Percentiles rank a stretch among this genome's conserved stretches.
Conservation (phyloP, 1,140 invertebrate genomes). For the Drosophila ercepeae region DNA sequence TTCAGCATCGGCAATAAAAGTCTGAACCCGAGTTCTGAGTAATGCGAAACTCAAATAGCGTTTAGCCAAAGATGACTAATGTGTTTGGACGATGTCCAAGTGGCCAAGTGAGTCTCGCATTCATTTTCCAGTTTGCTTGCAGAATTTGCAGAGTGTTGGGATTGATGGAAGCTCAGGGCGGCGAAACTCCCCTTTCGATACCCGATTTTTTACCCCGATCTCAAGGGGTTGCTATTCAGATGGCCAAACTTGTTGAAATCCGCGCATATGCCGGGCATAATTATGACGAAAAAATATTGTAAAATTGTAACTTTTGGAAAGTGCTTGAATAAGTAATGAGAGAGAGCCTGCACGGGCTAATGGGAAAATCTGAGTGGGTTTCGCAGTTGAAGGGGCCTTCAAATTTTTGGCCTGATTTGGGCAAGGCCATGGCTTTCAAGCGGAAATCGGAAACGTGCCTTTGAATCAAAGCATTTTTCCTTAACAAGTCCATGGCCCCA, state of each 20-base stretch:
- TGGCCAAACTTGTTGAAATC: constrained; percentile 64
- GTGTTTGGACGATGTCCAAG: constrained; percentile 58
- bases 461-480: not conserved
- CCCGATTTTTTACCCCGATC: constrained; percentile 70
- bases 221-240: constrained; percentile 35
- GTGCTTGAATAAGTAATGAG: constrained; percentile 77
- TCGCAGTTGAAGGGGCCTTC: constrained; percentile 37
- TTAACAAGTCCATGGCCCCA: constrained; percentile 25
- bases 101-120: constrained; percentile 42
- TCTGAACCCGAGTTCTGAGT: constrained; percentile 14
- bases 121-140: constrained; percentile 40
- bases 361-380: constrained; percentile 8
- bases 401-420: constrained; percentile 54
- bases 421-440: constrained; percentile 24
- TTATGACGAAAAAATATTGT: constrained; percentile 55
- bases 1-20: constrained; percentile 20
- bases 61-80: constrained; percentile 82
- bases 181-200: constrained; percentile 9
- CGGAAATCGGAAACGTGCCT: constrained; percentile 2
- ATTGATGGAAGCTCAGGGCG: constrained; percentile 54
- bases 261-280: constrained; percentile 73
- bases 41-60: constrained; percentile 68
- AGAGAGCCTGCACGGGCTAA: constrained; percentile 29
- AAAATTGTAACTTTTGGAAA: constrained; percentile 67
- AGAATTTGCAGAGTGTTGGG: constrained; percentile 43